phyloP scores from a whole-genome alignment of 1,140 invertebrate genomes.

The Zeugodacus cucurbitae region DNA sequence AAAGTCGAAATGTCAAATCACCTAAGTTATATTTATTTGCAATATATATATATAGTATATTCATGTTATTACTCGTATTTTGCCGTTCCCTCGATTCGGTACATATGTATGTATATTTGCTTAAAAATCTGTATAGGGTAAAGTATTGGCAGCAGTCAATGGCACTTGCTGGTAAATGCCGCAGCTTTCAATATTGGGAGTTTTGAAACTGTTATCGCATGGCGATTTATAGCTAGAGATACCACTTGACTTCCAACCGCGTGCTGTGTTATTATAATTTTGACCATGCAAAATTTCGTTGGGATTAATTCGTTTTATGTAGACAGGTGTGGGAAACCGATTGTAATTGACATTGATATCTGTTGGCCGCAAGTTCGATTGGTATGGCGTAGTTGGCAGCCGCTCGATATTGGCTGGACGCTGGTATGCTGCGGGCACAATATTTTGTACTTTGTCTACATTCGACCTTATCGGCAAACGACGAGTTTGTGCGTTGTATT shows the following conservation, averaged over 20 bases:
- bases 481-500: neutral
- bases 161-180: neutral
- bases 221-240: neutral
- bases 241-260: conserved; percentile 72
- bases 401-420: neutral
- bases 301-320: neutral
- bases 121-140: conserved; percentile 58
- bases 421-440: conserved; percentile 50
- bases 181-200: neutral
- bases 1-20: no score
- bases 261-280: conserved; percentile 84
- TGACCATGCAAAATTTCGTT: conserved; percentile 52
- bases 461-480: neutral
- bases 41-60: neutral
- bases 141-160: neutral
- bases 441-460: conserved; percentile 48
- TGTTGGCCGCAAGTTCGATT: conserved; percentile 42
- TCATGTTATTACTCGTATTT: neutral
- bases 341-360: conserved; percentile 23
- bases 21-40: no score
- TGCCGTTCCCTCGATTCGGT: neutral
- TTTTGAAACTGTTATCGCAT: neutral
- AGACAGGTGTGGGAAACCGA: neutral
- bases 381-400: conserved; percentile 8
- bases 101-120: neutral